phyloP scores from a whole-genome alignment of 2,888 invertebrate species.

The Oscheius sp. region DNA sequence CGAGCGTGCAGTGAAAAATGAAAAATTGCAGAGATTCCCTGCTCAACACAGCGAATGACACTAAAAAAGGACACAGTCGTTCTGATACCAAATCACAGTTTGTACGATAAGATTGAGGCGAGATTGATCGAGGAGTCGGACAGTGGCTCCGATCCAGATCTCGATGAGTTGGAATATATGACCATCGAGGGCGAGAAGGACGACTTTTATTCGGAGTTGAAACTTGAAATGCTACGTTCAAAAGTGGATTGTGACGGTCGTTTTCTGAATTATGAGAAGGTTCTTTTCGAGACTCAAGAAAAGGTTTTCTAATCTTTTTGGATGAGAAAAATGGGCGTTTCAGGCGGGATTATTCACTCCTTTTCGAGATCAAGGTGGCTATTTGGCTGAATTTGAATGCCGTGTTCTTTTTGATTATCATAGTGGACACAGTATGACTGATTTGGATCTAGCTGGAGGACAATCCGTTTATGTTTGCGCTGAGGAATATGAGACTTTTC shows the following conservation, averaged over 20 bases:
- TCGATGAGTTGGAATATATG: background rate
- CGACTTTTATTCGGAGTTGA: background rate
- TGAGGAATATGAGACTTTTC: slow-evolving; percentile 47
- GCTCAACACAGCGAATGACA: background rate
- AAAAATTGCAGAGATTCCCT: background rate
- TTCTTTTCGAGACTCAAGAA: too few species aligned
- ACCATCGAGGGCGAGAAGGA: background rate
- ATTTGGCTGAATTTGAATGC: slow-evolving; percentile 39
- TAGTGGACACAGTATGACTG: slow-evolving; percentile 42
- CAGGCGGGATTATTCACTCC: too few species aligned
- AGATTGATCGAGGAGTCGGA: slow-evolving; percentile 1
- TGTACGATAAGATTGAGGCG: background rate
- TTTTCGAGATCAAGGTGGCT: too few species aligned
- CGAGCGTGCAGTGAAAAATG: too few species aligned
- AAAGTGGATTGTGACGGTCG: background rate
- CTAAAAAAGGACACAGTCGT: background rate
- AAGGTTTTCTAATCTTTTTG: too few species aligned
- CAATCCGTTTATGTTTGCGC: slow-evolving; percentile 39
- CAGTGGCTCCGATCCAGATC: slow-evolving; percentile 6
- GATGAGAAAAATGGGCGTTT: too few species aligned
- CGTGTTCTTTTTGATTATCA: slow-evolving; percentile 53
- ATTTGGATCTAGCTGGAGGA: slow-evolving; percentile 44
- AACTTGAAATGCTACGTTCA: background rate
- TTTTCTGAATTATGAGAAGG: too few species aligned
- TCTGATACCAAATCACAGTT: background rate